Conservation (phyloP, 2,888 invertebrate genomes). For the Cabera pusaria region DNA sequence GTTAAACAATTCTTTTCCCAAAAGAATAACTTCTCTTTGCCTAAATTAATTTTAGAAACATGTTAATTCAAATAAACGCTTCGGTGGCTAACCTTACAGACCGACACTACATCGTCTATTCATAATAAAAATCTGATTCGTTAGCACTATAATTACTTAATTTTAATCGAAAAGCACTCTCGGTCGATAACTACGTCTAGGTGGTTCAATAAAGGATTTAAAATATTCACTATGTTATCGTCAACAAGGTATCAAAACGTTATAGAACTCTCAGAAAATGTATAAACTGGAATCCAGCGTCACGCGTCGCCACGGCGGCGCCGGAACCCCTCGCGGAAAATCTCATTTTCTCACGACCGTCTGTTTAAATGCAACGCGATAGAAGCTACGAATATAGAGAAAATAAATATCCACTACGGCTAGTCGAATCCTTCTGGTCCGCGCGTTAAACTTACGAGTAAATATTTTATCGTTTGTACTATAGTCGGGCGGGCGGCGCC, state of each 20-base stretch:
- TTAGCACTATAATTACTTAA: conserved; percentile 59
- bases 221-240: conserved; percentile 17
- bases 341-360: conserved; percentile 62
- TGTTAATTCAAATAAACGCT: no score
- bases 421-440: conserved; percentile 73
- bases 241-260: conserved; percentile 45
- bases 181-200: conserved; percentile 48
- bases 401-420: conserved; percentile 75
- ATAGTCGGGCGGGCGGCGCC: conserved; percentile 44
- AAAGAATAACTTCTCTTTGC: conserved; percentile 74
- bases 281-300: conserved; percentile 22
- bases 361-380: conserved; percentile 71
- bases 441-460: conserved; percentile 70
- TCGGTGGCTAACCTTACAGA: no score
- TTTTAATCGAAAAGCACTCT: conserved; percentile 72
- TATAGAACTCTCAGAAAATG: conserved; percentile 19
- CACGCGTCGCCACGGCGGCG: conserved; percentile 30
- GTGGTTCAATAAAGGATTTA: conserved; percentile 39
- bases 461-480: conserved; percentile 77
- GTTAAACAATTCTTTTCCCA: conserved; percentile 77
- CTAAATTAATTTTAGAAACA: conserved; percentile 49
- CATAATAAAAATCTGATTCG: conserved; percentile 33
- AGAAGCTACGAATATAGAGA: conserved; percentile 68
- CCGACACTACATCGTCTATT: no score
- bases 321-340: conserved; percentile 47